A percentile compares a stretch with the other conserved stretches of the same genome.
Evolutionary conservation across 2,888 invertebrate genomes (phyloP).

Genomic region (Homarus gammarus): DNA sequence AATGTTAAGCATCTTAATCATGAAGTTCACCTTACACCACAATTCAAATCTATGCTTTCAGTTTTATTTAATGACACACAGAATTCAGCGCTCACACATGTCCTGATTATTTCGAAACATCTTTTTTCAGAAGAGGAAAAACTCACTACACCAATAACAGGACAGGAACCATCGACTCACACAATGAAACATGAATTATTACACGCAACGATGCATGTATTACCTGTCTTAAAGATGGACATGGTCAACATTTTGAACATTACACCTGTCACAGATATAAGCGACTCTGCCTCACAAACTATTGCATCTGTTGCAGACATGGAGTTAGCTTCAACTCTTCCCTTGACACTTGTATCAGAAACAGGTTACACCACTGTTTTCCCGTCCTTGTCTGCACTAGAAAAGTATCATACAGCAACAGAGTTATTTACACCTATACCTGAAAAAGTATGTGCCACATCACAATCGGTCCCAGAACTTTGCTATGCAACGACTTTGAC

Average conservation of each 20-base stretch:
- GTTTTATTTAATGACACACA: no score
- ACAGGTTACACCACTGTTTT: neutral
- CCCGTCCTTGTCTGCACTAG: neutral
- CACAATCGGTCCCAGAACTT: slow-evolving; percentile 29
- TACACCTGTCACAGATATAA: neutral
- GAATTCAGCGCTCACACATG: neutral
- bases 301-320: slow-evolving; percentile 33
- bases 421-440: slow-evolving; percentile 24
- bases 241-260: neutral
- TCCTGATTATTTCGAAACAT: slow-evolving; percentile 12
- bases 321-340: slow-evolving; percentile 20
- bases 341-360: slow-evolving; percentile 34
- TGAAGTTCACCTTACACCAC: neutral
- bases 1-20: neutral
- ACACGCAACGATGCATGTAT: neutral
- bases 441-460: slow-evolving; percentile 1
- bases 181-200: neutral
- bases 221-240: neutral
- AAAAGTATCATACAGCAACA: neutral
- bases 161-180: neutral
- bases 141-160: slow-evolving; percentile 9
- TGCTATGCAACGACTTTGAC: slow-evolving; percentile 6
- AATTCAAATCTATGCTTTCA: no score
- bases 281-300: neutral
- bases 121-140: slow-evolving; percentile 31